Conservation (phyloP, 2,113 vertebrate genomes). For the Rhodinocichla rosea region DNA sequence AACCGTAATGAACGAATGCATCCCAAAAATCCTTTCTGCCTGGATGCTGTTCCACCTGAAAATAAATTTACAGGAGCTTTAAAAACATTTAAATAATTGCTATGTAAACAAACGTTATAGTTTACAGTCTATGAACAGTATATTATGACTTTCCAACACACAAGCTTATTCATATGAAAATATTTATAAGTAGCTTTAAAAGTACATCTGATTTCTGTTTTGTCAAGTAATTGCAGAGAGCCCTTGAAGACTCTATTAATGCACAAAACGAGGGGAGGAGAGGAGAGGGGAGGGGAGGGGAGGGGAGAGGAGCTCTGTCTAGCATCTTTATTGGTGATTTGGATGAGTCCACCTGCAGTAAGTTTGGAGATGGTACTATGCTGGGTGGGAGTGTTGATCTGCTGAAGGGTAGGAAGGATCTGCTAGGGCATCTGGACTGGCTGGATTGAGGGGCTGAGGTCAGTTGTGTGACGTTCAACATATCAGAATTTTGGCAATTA, state of each 20-base stretch:
- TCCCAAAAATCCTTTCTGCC: constrained; percentile 91
- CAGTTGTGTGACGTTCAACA: neutral
- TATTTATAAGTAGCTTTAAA: neutral
- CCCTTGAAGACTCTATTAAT: neutral
- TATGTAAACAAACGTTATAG: neutral
- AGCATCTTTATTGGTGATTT: neutral
- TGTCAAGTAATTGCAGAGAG: neutral
- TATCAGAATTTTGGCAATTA: neutral
- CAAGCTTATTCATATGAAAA: neutral
- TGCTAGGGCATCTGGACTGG: neutral
- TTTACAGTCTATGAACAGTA: neutral
- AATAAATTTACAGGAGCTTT: constrained; percentile 6
- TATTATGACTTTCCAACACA: neutral
- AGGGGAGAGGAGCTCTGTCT: neutral
- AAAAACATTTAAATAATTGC: neutral
- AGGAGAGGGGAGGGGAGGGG: too few relatives aligned
- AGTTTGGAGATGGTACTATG: neutral
- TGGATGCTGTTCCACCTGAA: constrained; percentile 91
- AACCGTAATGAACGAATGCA: constrained; percentile 90
- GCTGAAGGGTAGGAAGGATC: neutral
- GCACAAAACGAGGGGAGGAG: too few relatives aligned
- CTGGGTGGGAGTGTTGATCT: neutral
- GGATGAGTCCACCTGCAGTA: neutral
- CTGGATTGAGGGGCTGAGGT: neutral
- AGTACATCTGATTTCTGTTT: neutral